A percentile compares a stretch with the other conserved stretches of the same genome.
Conservation (phyloP, 2,888 invertebrate genomes). For the Drosophila acutilabella region DNA sequence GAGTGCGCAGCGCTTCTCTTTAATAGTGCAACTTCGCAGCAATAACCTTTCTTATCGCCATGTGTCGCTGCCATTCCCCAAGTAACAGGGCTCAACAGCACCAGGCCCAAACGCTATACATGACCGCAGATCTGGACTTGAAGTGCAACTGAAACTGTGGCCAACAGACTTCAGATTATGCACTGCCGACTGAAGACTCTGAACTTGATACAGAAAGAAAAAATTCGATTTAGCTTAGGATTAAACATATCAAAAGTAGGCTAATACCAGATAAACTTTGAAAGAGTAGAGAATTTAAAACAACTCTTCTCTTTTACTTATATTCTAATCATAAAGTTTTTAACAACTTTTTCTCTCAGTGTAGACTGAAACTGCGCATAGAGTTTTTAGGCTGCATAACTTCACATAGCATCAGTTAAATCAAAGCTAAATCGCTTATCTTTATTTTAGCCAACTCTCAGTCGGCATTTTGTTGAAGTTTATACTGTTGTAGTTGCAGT, state of each 20-base stretch:
- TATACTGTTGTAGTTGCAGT: constrained; percentile 15
- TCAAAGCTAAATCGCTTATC: constrained; percentile 76
- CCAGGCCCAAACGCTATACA: constrained; percentile 39
- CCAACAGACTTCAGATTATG: not conserved
- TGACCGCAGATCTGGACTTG: constrained; percentile 55
- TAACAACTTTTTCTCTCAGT: no score
- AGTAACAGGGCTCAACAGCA: constrained; percentile 16
- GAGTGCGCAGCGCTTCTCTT: constrained; percentile 32
- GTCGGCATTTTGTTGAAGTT: constrained; percentile 66
- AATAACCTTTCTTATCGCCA: constrained; percentile 74
- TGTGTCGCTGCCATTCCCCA: constrained; percentile 52
- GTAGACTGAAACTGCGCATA: constrained; percentile 27
- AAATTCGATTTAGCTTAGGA: no score
- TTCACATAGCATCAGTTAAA: constrained; percentile 81
- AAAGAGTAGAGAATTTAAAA: no score
- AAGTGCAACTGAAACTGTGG: constrained; percentile 21
- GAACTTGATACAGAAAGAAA: no score
- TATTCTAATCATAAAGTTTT: no score
- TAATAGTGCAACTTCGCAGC: constrained; percentile 61
- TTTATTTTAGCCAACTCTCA: constrained; percentile 54
- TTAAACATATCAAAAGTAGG: no score
- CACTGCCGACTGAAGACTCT: no score
- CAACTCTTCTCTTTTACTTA: no score
- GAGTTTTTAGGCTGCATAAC: constrained; percentile 64
- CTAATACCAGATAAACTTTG: no score